A percentile compares a stretch with the other conserved stretches of the same genome.
Evolutionary conservation across 1,140 invertebrate genomes (phyloP).

Genomic region (Drosophila nigrodunni): DNA sequence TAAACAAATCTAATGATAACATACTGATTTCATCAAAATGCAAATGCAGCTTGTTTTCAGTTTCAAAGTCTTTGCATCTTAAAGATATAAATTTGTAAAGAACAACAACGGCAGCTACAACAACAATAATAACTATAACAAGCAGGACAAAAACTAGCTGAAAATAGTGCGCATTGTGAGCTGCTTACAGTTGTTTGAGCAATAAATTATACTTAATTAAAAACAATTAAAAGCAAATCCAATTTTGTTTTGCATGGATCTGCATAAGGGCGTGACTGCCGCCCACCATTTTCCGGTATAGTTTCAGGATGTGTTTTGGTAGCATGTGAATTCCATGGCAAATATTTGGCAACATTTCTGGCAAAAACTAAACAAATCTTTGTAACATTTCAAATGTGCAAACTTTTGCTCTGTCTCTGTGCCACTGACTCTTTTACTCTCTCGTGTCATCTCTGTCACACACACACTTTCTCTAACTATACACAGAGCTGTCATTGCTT

Average conservation of each 20-base stretch:
- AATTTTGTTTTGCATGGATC: constrained; percentile 50
- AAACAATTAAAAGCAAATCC: constrained; percentile 82
- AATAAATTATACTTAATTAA: constrained; percentile 82
- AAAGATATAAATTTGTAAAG: constrained; percentile 9
- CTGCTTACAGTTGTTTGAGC: constrained; percentile 64
- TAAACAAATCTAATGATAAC: constrained; percentile 32
- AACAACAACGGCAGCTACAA: not conserved
- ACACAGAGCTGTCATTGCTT: constrained; percentile 8
- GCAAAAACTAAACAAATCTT: constrained; percentile 77
- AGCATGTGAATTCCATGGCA: constrained; percentile 49
- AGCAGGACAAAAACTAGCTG: not conserved
- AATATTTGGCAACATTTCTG: constrained; percentile 71
- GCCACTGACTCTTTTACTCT: not conserved
- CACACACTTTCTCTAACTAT: too few species aligned
- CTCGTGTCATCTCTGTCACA: too few species aligned
- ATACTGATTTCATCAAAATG: constrained; percentile 50
- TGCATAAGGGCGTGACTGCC: constrained; percentile 30
- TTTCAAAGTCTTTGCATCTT: constrained; percentile 2
- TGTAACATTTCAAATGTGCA: constrained; percentile 73
- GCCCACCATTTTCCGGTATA: constrained; percentile 17
- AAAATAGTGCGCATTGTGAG: constrained; percentile 22
- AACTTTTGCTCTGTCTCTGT: constrained; percentile 44
- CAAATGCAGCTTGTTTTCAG: constrained; percentile 35
- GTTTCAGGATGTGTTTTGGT: constrained; percentile 9
- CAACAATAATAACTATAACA: not conserved